Evolutionary conservation across 2,797 vertebrate genomes (phyloP).

Genomic region (Pagetopsis macropterus): DNA sequence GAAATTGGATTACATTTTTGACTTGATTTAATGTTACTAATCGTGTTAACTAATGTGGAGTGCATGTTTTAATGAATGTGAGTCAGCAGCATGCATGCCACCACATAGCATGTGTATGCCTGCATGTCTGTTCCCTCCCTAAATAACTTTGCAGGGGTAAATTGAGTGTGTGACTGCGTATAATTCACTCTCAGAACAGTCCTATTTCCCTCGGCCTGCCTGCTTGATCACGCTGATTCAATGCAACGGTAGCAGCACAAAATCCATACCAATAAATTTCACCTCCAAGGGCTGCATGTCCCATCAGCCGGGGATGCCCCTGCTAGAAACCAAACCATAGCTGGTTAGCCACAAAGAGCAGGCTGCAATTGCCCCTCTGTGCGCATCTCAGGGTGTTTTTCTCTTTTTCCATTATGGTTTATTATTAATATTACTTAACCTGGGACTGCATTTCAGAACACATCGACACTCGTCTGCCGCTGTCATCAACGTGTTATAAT

Average conservation of each 20-base stretch:
- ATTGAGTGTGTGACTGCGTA: conserved; percentile 85
- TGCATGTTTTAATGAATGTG: conserved; percentile 47
- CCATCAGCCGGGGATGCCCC: conserved; percentile 72
- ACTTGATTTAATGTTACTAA: conserved; percentile 67
- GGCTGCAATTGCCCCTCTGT: conserved; percentile 35
- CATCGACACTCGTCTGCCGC: conserved; percentile 39
- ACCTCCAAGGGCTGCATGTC: conserved; percentile 74
- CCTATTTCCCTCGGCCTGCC: conserved; percentile 79
- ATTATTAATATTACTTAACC: conserved; percentile 54
- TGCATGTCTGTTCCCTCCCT: conserved; percentile 69
- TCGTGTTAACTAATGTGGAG: conserved; percentile 69
- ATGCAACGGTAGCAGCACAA: conserved; percentile 80
- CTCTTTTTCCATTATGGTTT: conserved; percentile 49
- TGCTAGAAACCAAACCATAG: conserved; percentile 65
- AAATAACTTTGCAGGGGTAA: conserved; percentile 83
- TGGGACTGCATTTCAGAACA: conserved; percentile 25
- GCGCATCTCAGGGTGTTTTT: conserved; percentile 40
- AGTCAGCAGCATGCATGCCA: conserved; percentile 13
- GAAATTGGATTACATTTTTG: conserved; percentile 63
- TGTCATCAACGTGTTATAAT: conserved; percentile 55
- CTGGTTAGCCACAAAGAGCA: conserved; percentile 63
- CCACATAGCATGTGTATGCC: conserved; percentile 56
- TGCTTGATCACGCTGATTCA: conserved; percentile 84
- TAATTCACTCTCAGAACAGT: conserved; percentile 83
- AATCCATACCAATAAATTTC: conserved; percentile 84